Evolutionary conservation across 2,113 vertebrate genomes (phyloP), one percentile per base, ranked within the genome.

Genomic region (Salvelinus namaycush): DNA sequence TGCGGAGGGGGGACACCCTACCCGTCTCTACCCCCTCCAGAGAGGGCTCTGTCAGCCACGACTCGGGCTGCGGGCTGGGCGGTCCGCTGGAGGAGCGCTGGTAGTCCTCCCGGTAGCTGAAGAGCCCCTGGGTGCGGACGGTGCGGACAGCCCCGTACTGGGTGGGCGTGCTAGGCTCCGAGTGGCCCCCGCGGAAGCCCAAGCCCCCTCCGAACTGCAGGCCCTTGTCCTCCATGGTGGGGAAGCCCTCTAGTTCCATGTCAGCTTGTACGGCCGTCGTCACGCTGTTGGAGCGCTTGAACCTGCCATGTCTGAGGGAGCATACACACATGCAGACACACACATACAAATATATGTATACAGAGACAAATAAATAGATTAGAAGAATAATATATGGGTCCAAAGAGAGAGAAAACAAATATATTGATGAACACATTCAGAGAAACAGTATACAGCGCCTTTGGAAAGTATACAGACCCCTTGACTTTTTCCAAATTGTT

Each of bases 261-360:
- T 99, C 98, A 0, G 97, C 98, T 83, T 99, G 98, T 64, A 99
- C 98, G 3, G 94, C 97, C 1, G 98, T 97, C 11, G 98, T 99
- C 80, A 99, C 98, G 0, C 98, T 99, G 92, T 99, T 99, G 4
- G 98, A 99, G 22, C 98, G 95, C 84, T 97, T 99, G 88, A 99
- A 97, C 74, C 98, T 94, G 8, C 97, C 97, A 0, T 96, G 95
- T 64, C 98, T 99, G 76, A 16, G 80, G 70, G 59, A 54, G 64
- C 62, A 74, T 62, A 76, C 5, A 27, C 72, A 24, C 57, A 20
- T 44, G 39, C 51, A 57, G 62, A n/a, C 22, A 65, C 39, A 66
- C 39, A 44, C 9, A 44, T 9, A 44, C 39, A 44, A 44, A 44
- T 44, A 66, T 31, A 44, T 31, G 8, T 26, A n/a, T 11, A 60